phyloP scores from a whole-genome alignment of 1,140 invertebrate genomes.

The Pogonognathellus flavescens region DNA sequence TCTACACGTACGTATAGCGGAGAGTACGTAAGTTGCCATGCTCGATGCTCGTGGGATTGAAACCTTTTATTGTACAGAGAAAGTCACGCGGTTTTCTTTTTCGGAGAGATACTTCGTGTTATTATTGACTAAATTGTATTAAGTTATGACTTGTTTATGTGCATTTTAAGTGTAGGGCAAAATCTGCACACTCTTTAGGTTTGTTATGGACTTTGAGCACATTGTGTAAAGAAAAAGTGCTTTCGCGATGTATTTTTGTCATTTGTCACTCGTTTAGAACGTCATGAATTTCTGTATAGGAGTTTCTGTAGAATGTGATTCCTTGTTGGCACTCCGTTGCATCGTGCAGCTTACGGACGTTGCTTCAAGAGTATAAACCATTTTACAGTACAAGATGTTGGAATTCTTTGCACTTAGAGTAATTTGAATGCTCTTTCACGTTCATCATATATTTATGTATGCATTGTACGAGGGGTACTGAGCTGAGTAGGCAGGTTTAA shows the following conservation, averaged over 20 bases:
- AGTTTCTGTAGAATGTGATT: conserved; percentile 1
- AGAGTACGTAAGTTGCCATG: no score
- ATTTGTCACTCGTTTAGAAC: conserved; percentile 16
- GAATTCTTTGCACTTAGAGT: background rate
- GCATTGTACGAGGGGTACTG: no score
- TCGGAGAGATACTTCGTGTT: background rate
- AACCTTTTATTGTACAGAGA: background rate
- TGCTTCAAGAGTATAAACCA: background rate
- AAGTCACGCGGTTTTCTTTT: background rate
- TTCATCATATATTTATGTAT: no score
- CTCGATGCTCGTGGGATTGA: background rate
- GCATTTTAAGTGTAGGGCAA: background rate
- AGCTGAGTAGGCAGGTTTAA: no score
- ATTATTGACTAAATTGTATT: background rate
- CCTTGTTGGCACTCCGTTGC: conserved; percentile 3
- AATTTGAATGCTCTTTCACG: no score
- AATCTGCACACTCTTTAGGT: background rate
- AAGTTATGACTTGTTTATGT: background rate
- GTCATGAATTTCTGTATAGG: background rate
- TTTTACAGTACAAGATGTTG: background rate
- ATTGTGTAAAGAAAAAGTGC: background rate
- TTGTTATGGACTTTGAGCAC: background rate
- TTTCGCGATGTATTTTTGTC: conserved; percentile 27
- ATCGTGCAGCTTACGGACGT: background rate
- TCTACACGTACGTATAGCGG: no score